phyloP scores from a whole-genome alignment of 2,113 vertebrate genomes.

The Symphodus melops region DNA sequence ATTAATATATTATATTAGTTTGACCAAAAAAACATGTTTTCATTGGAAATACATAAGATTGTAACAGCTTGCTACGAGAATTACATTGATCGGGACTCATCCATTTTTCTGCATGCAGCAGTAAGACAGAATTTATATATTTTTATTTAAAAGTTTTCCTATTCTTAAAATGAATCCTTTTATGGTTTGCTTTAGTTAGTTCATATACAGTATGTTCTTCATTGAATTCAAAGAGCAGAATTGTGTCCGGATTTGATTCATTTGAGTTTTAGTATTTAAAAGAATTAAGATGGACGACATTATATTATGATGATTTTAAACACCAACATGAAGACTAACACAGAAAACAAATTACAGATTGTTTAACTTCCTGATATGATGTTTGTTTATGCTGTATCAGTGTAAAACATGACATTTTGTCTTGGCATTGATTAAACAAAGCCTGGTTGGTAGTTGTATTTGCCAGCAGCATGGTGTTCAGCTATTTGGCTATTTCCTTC shows the following conservation, averaged over 20 bases:
- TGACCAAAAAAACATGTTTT: not conserved
- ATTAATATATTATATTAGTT: too few relatives aligned
- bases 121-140: not conserved
- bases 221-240: too few relatives aligned
- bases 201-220: too few relatives aligned
- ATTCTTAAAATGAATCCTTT: too few relatives aligned
- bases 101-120: not conserved
- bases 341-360: not conserved
- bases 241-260: too few relatives aligned
- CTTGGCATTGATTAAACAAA: slow-evolving; percentile 42
- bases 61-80: not conserved
- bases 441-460: slow-evolving; percentile 26
- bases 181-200: too few relatives aligned
- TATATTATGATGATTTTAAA: not conserved
- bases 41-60: not conserved
- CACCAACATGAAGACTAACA: not conserved
- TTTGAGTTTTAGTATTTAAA: too few relatives aligned
- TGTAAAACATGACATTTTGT: slow-evolving; percentile 26
- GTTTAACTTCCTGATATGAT: not conserved
- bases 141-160: too few relatives aligned
- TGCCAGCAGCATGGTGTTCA: slow-evolving; percentile 54
- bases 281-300: too few relatives aligned
- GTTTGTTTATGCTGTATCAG: slow-evolving; percentile 34
- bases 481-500: slow-evolving; percentile 29
- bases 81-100: not conserved